These are phyloP conservation scores for Oreochromis tanganicae DNA, from an alignment of 2,113 vertebrate species.

Conservation along the genomic window DNA sequence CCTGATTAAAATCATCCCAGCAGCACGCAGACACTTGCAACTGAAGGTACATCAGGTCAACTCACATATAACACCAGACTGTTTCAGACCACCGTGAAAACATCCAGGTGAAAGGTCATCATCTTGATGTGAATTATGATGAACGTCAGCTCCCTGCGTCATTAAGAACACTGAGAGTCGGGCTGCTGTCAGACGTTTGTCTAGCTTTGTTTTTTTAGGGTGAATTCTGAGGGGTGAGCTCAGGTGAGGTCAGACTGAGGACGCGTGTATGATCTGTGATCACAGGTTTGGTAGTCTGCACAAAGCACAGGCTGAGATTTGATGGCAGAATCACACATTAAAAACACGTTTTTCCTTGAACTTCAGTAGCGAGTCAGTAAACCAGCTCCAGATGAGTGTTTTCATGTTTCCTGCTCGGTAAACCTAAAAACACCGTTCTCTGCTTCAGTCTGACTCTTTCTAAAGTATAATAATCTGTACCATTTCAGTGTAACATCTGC, in stretches of 20 bases:
- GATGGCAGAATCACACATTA: neutral
- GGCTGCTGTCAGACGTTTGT: neutral
- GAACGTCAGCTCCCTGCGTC: neutral
- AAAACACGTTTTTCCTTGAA: neutral
- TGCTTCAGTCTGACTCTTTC: neutral
- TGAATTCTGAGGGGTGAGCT: neutral
- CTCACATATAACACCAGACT: neutral
- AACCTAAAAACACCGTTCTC: neutral
- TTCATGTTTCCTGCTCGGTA: neutral
- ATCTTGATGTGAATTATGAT: neutral
- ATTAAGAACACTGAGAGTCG: neutral
- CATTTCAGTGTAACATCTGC: neutral
- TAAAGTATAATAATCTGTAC: neutral
- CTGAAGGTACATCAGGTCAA: neutral
- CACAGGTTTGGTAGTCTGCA: neutral
- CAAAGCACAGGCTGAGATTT: neutral
- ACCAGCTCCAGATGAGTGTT: neutral
- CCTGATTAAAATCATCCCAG: neutral
- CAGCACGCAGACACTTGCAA: neutral
- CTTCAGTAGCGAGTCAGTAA: neutral
- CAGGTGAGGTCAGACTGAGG: neutral
- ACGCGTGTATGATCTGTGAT: neutral
- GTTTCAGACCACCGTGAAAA: neutral
- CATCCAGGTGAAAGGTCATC: neutral
- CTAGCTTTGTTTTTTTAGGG: neutral